Evolutionary conservation across 2,888 invertebrate species (phyloP).

Genomic region (Lasioglossum vierecki): DNA sequence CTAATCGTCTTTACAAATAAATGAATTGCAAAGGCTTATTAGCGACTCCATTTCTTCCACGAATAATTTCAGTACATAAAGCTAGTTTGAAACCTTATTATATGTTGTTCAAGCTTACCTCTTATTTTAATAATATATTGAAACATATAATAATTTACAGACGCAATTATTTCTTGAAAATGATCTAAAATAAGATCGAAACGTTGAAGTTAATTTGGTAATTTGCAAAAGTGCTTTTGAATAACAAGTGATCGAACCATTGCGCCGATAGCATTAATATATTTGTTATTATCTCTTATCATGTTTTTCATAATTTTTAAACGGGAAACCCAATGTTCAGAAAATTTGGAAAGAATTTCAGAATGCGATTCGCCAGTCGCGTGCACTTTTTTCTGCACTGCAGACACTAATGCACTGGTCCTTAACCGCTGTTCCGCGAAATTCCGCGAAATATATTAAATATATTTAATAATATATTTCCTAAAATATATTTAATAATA

Average conservation of each 20-base stretch:
- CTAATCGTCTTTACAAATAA: neutral
- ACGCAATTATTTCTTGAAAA: too few species aligned
- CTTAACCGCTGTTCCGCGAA: too few species aligned
- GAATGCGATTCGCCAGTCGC: conserved; percentile 18
- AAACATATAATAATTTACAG: too few species aligned
- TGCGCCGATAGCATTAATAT: too few species aligned
- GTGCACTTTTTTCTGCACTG: neutral
- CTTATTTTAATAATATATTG: too few species aligned
- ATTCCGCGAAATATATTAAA: too few species aligned
- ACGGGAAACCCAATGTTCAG: neutral
- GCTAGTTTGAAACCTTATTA: neutral
- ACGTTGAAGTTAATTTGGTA: too few species aligned
- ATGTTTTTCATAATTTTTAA: neutral
- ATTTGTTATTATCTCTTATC: neutral
- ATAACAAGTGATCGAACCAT: too few species aligned
- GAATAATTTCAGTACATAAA: neutral
- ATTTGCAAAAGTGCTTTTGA: too few species aligned
- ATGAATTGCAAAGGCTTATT: neutral
- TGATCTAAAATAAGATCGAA: too few species aligned
- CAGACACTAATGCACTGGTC: conserved; percentile 2
- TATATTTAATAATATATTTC: too few species aligned
- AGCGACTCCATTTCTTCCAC: neutral
- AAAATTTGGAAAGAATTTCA: conserved; percentile 29
- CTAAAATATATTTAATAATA: too few species aligned
- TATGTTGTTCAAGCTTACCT: neutral